These are phyloP conservation scores for Crax fasciolata DNA, from an alignment of 2,797 vertebrate genomes.

Conservation along the genomic window DNA sequence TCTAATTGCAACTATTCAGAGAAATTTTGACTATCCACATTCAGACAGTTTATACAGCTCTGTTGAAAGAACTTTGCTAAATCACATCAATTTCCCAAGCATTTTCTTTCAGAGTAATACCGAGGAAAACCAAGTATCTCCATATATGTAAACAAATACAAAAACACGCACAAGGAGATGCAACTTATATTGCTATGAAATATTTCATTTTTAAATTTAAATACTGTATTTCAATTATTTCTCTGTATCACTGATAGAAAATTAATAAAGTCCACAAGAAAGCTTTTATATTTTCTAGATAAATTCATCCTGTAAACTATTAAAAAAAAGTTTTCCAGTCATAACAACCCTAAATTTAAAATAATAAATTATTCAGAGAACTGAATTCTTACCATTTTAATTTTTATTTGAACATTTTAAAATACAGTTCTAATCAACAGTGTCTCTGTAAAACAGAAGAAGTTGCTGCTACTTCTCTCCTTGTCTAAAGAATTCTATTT, in stretches of 20 bases:
- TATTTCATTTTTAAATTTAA: not conserved
- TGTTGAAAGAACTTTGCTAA: not conserved
- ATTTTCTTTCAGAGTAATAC: not conserved
- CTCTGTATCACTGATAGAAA: not conserved
- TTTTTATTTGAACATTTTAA: not conserved
- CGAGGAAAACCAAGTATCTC: not conserved
- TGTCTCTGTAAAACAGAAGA: not conserved
- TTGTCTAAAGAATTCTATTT: not conserved
- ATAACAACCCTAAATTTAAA: not conserved
- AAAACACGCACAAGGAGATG: not conserved
- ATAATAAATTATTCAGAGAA: not conserved
- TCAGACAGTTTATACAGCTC: not conserved
- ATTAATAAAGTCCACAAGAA: not conserved
- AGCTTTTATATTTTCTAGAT: not conserved
- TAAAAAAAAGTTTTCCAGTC: not conserved
- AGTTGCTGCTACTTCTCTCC: not conserved
- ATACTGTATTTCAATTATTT: not conserved
- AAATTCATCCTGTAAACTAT: not conserved
- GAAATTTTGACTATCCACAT: not conserved
- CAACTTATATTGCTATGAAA: not conserved
- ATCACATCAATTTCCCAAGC: not conserved
- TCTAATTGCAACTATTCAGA: not conserved
- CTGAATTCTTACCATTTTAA: not conserved
- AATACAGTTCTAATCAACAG: not conserved
- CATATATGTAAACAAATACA: not conserved